A percentile compares a stretch with the other conserved stretches of the same genome.
phyloP scores from a whole-genome alignment of 2,888 invertebrate genomes.

The Sylvicola cinctus region DNA sequence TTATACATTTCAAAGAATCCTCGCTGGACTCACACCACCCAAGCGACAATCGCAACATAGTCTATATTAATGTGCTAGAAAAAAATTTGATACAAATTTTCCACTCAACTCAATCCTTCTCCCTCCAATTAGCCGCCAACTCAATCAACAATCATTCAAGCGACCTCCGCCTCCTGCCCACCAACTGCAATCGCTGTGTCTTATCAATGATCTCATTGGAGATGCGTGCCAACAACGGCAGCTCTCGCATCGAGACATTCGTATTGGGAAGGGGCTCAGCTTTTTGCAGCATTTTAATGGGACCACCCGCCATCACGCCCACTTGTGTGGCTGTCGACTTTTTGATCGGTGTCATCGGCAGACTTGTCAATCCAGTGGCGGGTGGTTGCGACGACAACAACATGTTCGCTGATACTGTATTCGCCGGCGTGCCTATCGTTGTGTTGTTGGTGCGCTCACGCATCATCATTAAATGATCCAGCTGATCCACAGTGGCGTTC shows the following conservation, averaged over 20 bases:
- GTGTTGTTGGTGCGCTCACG: conserved; percentile 25
- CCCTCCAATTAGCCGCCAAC: too few relatives aligned
- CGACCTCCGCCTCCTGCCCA: too few relatives aligned
- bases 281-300: conserved; percentile 20
- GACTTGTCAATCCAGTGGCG: conserved; percentile 11
- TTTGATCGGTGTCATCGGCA: conserved; percentile 22
- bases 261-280: conserved; percentile 22
- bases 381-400: conserved; percentile 4
- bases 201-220: too few relatives aligned
- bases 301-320: conserved; percentile 6
- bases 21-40: too few relatives aligned
- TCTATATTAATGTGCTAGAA: too few relatives aligned
- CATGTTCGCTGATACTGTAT: background rate
- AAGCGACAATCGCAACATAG: too few relatives aligned
- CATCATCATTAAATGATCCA: conserved; percentile 49
- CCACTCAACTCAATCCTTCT: too few relatives aligned
- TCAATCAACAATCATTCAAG: too few relatives aligned
- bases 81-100: too few relatives aligned
- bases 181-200: too few relatives aligned
- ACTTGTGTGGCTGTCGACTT: background rate
- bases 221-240: conserved; percentile 19
- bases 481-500: conserved; percentile 54
- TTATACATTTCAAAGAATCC: too few relatives aligned
- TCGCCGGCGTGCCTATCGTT: too few relatives aligned
- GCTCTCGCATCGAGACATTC: conserved; percentile 25